phyloP scores from a whole-genome alignment of 2,113 vertebrate species.

The Gallinago paraguaiae region DNA sequence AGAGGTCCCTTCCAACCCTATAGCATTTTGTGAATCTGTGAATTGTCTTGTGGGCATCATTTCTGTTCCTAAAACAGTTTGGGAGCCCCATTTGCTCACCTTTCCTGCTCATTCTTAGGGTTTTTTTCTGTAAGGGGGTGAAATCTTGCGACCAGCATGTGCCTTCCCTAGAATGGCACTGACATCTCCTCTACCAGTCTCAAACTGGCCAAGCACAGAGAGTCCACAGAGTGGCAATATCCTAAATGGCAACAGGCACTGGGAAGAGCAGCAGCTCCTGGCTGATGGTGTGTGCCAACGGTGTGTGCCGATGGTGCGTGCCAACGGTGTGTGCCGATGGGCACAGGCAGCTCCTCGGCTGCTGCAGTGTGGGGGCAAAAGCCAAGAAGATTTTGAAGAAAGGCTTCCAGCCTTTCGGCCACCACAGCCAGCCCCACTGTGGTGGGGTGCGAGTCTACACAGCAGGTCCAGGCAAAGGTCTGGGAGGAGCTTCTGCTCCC shows the following conservation, averaged over 20 bases:
- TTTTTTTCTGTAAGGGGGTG: not conserved
- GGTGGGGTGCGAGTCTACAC: not conserved
- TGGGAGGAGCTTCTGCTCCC: not conserved
- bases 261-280: not conserved
- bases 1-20: no score
- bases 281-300: rapidly evolving
- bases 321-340: not conserved
- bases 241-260: not conserved
- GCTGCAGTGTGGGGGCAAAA: not conserved
- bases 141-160: not conserved
- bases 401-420: not conserved
- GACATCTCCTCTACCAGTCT: not conserved
- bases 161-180: not conserved
- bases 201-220: not conserved
- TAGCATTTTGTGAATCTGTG: no score
- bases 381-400: not conserved
- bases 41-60: not conserved
- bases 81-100: not conserved
- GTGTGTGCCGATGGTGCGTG: not conserved
- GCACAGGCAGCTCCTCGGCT: not conserved
- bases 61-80: not conserved
- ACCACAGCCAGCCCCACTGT: rapidly evolving
- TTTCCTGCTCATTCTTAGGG: not conserved
- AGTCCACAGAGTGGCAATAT: not conserved
- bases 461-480: not conserved